Percentiles rank a stretch among this genome's conserved stretches.
These are phyloP conservation scores for Caenorhabditis wallacei DNA, from an alignment of 2,888 invertebrate genomes.

Conservation along the genomic window DNA sequence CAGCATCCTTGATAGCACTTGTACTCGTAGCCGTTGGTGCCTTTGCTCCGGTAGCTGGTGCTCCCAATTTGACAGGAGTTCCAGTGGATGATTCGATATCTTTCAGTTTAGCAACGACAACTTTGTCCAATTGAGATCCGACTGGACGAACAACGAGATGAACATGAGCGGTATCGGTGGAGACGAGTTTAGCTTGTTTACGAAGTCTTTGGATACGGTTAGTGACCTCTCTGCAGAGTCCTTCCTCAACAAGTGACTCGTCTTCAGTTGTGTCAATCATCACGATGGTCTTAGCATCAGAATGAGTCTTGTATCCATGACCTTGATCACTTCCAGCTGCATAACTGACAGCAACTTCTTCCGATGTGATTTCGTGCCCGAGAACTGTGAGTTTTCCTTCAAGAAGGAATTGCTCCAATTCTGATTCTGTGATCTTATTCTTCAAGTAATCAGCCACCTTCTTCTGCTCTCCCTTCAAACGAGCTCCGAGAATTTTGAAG, in stretches of 20 bases:
- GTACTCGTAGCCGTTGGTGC: slow-evolving; percentile 65
- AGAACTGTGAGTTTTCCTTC: slow-evolving; percentile 87
- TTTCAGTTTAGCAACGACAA: slow-evolving; percentile 61
- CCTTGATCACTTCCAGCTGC: slow-evolving; percentile 58
- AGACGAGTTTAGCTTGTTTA: slow-evolving; percentile 86
- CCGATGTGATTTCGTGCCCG: slow-evolving; percentile 87
- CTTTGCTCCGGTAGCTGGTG: slow-evolving; percentile 58
- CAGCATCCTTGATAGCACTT: slow-evolving; percentile 75
- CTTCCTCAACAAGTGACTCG: slow-evolving; percentile 94
- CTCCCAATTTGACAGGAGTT: slow-evolving; percentile 69
- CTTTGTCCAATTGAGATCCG: slow-evolving; percentile 67
- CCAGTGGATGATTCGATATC: slow-evolving; percentile 65
- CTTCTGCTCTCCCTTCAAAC: slow-evolving; percentile 94
- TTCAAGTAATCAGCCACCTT: slow-evolving; percentile 91
- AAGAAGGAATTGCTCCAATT: slow-evolving; percentile 89
- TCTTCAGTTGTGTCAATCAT: slow-evolving; percentile 93
- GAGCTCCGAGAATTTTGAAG: slow-evolving; percentile 92
- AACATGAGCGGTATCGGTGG: slow-evolving; percentile 75
- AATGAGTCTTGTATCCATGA: slow-evolving; percentile 73
- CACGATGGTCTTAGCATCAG: slow-evolving; percentile 87
- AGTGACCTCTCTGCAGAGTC: slow-evolving; percentile 94
- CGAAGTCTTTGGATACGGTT: slow-evolving; percentile 96
- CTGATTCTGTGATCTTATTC: slow-evolving; percentile 87
- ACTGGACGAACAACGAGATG: slow-evolving; percentile 71
- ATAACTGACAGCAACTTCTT: slow-evolving; percentile 87